Conservation (phyloP, 2,113 vertebrate species). For the Upupa epops region DNA sequence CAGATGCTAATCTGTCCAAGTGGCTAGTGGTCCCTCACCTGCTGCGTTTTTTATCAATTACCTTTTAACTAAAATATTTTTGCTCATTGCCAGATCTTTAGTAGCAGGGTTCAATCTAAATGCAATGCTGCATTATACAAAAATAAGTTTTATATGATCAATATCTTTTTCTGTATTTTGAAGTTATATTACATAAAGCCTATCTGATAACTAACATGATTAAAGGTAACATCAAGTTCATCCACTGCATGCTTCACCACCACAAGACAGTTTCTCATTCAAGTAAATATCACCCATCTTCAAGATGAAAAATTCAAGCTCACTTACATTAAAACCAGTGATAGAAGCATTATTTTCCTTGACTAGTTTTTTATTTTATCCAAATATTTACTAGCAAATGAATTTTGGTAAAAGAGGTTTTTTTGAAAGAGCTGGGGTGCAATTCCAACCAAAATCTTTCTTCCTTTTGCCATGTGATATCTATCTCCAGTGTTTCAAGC, state of each 20-base stretch:
- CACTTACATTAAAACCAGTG: not conserved
- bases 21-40: not conserved
- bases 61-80: not conserved
- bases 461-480: not conserved
- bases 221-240: not conserved
- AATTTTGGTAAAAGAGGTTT: not conserved
- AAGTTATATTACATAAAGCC: not conserved
- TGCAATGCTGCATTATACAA: not conserved
- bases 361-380: not conserved
- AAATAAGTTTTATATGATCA: not conserved
- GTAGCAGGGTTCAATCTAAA: not conserved
- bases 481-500: not conserved
- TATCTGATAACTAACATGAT: not conserved
- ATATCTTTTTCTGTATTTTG: not conserved
- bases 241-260: not conserved
- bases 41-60: not conserved
- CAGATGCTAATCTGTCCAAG: not conserved
- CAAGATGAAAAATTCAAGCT: not conserved
- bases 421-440: not conserved
- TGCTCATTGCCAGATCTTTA: not conserved
- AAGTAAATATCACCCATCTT: not conserved
- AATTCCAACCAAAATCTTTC: not conserved
- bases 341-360: not conserved
- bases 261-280: not conserved
- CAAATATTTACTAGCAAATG: not conserved